Evolutionary conservation across 1,140 invertebrate genomes (phyloP).

Genomic region (Saxidomus purpurata): DNA sequence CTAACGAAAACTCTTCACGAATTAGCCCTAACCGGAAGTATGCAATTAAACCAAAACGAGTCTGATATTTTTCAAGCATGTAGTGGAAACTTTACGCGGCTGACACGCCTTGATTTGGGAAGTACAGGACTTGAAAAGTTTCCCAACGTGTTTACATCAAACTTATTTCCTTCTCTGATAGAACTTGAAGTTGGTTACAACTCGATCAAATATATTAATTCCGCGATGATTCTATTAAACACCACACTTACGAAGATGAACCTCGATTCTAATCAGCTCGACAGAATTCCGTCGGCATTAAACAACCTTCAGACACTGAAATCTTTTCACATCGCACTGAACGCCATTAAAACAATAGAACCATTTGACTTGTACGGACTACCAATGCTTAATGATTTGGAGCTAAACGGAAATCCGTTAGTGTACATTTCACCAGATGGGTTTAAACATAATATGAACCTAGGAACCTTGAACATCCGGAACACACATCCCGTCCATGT

Average conservation of each 20-base stretch:
- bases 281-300: neutral
- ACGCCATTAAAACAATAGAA: neutral
- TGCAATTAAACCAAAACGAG: neutral
- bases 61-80: neutral
- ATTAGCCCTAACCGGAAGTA: neutral
- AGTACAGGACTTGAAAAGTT: neutral
- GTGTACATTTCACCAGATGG: neutral
- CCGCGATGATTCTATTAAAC: neutral
- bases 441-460: neutral
- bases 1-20: neutral
- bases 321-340: neutral
- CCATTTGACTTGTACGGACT: neutral
- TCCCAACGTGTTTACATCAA: neutral
- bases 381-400: neutral
- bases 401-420: neutral
- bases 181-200: neutral
- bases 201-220: neutral
- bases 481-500: neutral
- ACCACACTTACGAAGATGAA: neutral
- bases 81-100: neutral
- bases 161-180: neutral
- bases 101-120: too few species aligned
- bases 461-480: neutral
- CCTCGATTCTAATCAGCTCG: neutral
- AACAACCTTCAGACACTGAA: neutral